These are phyloP conservation scores for Nipponacmea schrenckii DNA, from an alignment of 2,888 invertebrate species.

Conservation along the genomic window DNA sequence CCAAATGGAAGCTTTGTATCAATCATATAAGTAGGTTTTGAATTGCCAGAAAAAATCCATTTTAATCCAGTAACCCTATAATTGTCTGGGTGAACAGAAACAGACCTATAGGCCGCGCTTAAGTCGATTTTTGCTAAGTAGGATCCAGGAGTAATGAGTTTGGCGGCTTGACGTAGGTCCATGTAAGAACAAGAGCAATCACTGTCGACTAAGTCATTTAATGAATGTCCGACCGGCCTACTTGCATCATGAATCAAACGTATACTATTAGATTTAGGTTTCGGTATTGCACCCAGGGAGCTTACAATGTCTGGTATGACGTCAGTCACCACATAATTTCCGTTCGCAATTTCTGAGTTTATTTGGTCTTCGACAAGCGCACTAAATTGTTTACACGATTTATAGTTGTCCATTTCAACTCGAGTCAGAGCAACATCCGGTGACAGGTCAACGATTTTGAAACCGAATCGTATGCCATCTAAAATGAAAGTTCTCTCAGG, in stretches of 20 bases:
- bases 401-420: slow-evolving; percentile 17
- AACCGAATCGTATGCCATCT: too few relatives aligned
- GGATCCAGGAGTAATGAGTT: neutral
- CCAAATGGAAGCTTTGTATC: too few relatives aligned
- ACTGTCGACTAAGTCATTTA: slow-evolving; percentile 12
- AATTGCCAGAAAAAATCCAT: too few relatives aligned
- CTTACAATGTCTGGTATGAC: too few relatives aligned
- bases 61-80: too few relatives aligned
- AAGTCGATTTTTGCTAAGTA: slow-evolving; percentile 1
- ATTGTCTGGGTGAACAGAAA: slow-evolving; percentile 7
- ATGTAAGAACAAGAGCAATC: slow-evolving; percentile 21
- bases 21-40: too few relatives aligned
- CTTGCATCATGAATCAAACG: slow-evolving; percentile 26
- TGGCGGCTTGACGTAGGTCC: slow-evolving; percentile 18
- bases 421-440: too few relatives aligned
- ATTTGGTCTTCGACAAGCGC: slow-evolving; percentile 13
- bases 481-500: too few relatives aligned
- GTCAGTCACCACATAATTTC: slow-evolving; percentile 12
- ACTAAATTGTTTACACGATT: slow-evolving; percentile 13
- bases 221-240: neutral
- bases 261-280: slow-evolving; percentile 8
- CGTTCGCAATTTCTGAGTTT: slow-evolving; percentile 9
- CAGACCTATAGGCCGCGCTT: slow-evolving; percentile 11
- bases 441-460: too few relatives aligned
- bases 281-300: slow-evolving; percentile 17